Conservation (phyloP, 2,797 vertebrate species). For the Toxotes lorentzi region DNA sequence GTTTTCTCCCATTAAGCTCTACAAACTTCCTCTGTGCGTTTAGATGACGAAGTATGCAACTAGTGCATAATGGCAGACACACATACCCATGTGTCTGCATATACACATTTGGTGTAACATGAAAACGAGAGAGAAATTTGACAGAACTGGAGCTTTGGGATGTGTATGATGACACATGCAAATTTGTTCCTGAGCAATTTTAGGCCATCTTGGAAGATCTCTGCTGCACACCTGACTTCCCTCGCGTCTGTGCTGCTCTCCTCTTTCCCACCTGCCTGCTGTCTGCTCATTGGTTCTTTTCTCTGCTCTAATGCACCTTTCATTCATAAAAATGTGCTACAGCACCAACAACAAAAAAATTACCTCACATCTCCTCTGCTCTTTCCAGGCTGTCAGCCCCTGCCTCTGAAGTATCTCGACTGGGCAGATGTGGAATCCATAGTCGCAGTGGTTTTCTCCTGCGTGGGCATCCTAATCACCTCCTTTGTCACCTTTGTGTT, state of each 20-base stretch:
- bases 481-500: conserved; percentile 99
- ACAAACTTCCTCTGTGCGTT: conserved; percentile 47
- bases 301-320: conserved; percentile 1
- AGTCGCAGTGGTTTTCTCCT: conserved; percentile 96
- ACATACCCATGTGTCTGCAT: conserved; percentile 25
- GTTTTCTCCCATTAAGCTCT: conserved; percentile 69
- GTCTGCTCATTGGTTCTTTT: neutral
- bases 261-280: neutral
- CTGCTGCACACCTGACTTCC: conserved; percentile 25
- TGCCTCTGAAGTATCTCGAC: conserved; percentile 93
- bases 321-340: conserved; percentile 3
- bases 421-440: conserved; percentile 98
- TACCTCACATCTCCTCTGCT: conserved; percentile 27
- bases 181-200: conserved; percentile 44
- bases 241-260: conserved; percentile 10
- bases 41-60: conserved; percentile 59
- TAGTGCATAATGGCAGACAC: conserved; percentile 43
- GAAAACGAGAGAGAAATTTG: conserved; percentile 42
- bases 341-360: neutral
- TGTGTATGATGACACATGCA: conserved; percentile 47
- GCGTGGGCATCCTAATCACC: conserved; percentile 95
- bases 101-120: conserved; percentile 30
- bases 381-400: conserved; percentile 90
- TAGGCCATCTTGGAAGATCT: conserved; percentile 35
- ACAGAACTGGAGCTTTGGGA: conserved; percentile 55